Conservation (phyloP, 2,113 vertebrate genomes). For the Siniperca chuatsi region DNA sequence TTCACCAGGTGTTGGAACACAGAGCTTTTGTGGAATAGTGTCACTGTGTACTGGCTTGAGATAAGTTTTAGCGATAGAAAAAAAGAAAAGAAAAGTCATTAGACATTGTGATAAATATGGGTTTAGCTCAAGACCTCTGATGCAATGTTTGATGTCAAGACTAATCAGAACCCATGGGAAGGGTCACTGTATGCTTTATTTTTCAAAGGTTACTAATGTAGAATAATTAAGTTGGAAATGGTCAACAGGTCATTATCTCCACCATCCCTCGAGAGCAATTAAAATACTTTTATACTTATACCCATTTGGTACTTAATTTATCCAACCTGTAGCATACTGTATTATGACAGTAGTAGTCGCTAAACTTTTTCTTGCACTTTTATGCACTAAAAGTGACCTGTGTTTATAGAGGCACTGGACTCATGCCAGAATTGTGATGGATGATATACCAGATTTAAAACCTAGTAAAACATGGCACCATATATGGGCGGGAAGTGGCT, state of each 20-base stretch:
- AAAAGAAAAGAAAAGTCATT: background rate
- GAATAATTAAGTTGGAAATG: conserved; percentile 46
- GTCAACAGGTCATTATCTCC: conserved; percentile 75
- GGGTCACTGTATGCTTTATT: background rate
- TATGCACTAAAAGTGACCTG: background rate
- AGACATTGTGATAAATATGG: background rate
- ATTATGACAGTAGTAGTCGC: background rate
- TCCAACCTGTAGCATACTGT: no score
- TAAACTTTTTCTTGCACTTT: background rate
- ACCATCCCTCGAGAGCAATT: conserved; percentile 66
- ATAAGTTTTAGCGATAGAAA: background rate
- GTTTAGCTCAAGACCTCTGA: conserved; percentile 4
- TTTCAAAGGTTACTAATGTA: conserved; percentile 1
- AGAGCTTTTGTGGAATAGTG: background rate
- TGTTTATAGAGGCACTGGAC: background rate
- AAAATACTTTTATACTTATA: background rate
- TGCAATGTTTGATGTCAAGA: conserved; percentile 7
- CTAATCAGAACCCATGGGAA: conserved; percentile 68
- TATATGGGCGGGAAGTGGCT: background rate
- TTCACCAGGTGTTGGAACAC: background rate
- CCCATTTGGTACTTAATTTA: no score
- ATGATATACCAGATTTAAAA: background rate
- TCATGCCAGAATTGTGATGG: background rate
- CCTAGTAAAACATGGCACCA: background rate
- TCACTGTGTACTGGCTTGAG: background rate